These are phyloP conservation scores for Sorex araneus DNA, from an alignment of 2,113 vertebrate species.

Conservation along the genomic window DNA sequence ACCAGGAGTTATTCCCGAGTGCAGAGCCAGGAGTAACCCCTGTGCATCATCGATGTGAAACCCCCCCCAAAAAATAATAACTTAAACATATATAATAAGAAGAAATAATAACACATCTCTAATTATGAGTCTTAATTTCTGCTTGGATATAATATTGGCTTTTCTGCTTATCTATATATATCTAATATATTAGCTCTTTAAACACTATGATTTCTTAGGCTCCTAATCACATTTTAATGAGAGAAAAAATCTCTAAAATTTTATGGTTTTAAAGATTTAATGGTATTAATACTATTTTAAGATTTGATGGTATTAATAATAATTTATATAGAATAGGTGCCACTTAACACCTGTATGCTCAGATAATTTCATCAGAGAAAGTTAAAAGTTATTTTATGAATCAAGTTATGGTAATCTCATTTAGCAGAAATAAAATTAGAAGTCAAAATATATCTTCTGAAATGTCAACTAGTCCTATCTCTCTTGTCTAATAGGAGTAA, in stretches of 20 bases:
- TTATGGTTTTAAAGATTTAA: neutral
- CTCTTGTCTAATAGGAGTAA: conserved; percentile 1
- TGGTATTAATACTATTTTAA: conserved; percentile 63
- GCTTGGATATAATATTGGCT: conserved; percentile 13
- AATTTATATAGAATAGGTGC: conserved; percentile 59
- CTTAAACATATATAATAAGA: conserved; percentile 46
- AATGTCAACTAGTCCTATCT: neutral
- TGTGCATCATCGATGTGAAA: too few relatives aligned
- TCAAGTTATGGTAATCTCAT: conserved; percentile 60
- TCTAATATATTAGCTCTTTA: neutral
- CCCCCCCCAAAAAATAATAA: too few relatives aligned
- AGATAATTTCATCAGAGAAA: conserved; percentile 63
- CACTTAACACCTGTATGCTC: conserved; percentile 35
- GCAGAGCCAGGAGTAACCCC: too few relatives aligned
- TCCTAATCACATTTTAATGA: conserved; percentile 24
- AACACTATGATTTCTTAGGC: conserved; percentile 45
- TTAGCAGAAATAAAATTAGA: conserved; percentile 72
- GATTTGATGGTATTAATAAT: conserved; percentile 33
- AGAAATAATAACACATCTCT: conserved; percentile 52
- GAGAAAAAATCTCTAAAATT: neutral
- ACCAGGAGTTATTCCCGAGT: too few relatives aligned
- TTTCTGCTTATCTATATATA: neutral
- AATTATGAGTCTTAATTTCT: conserved; percentile 58
- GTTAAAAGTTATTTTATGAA: conserved; percentile 70
- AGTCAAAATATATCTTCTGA: conserved; percentile 54